These are phyloP conservation scores for Triplophysa dalaica DNA, from an alignment of 2,113 vertebrate species.

Conservation along the genomic window DNA sequence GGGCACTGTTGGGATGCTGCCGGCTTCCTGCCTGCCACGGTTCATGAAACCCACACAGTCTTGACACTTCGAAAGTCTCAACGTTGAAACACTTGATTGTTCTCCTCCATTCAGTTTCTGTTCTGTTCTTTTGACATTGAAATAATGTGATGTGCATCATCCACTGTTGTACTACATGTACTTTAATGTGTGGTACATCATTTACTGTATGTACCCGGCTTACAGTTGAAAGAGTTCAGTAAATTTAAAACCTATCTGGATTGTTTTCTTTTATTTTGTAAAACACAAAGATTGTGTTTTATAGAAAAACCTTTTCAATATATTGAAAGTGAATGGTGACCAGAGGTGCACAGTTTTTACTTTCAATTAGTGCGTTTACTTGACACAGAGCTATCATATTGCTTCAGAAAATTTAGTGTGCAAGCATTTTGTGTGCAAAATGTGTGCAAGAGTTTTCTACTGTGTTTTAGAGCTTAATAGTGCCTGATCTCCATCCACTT, in stretches of 20 bases:
- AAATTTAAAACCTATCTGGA: too few relatives aligned
- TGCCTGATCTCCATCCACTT: neutral
- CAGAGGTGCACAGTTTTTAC: neutral
- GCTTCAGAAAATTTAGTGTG: too few relatives aligned
- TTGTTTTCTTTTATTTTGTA: too few relatives aligned
- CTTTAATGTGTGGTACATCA: neutral
- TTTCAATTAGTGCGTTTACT: too few relatives aligned
- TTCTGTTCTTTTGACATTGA: neutral
- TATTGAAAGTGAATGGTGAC: neutral
- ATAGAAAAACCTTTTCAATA: neutral
- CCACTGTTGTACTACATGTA: neutral
- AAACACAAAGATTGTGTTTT: neutral
- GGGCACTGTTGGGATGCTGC: constrained; percentile 32
- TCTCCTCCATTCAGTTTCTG: constrained; percentile 1
- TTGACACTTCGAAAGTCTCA: neutral
- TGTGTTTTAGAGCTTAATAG: too few relatives aligned
- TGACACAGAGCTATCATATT: too few relatives aligned
- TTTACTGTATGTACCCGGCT: neutral
- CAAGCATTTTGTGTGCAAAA: too few relatives aligned
- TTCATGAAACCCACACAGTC: constrained; percentile 22
- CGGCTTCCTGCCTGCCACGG: constrained; percentile 21
- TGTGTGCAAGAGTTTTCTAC: too few relatives aligned
- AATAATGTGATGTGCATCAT: neutral
- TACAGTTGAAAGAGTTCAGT: too few relatives aligned
- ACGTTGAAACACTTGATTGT: neutral